Evolutionary conservation across 2,113 vertebrate species (phyloP), one percentile per base, ranked within the genome.

Genomic region (Colinus virginianus): DNA sequence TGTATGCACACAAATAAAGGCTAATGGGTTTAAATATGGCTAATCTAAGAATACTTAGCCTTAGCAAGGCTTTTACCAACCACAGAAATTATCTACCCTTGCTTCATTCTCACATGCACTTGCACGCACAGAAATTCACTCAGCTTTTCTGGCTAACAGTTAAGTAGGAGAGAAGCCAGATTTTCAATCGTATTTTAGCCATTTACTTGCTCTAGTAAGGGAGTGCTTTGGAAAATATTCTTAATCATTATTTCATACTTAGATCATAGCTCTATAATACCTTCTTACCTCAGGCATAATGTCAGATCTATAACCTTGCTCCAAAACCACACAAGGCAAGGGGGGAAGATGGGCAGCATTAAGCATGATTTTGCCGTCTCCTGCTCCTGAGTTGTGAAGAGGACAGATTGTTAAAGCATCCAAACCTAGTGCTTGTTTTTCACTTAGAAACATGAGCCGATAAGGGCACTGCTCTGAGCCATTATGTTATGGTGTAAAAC

Each of bases 201-300:
- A 26, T 69, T 78, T 70, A 56, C 55, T 83, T 84, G 43, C 40
- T 67, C 49, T 28, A 56, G 36, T 2, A 0, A 87, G 48, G 76
- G 82, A 79, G 51, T 84, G 88, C 78, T 87, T 80, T 86, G 92
- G 90, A 94, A 91, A 91, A 86, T 71, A 88, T 51, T 90, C 21
- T 82, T 87, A 94, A 75, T 93, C 14, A 30, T 91, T 84, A 84
- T 91, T 93, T 90, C 88, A 83, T 90, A 78, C 59, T 90, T 85
- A 92, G 42, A 69, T 75, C 88, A 91, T 91, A 86, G 58, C 40
- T 91, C 58, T 93, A 43, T 72, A 91, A 88, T 86, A 62, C 42
- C 17, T 91, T 85, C 55, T 77, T 87, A 70, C 20, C 66, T 89
- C 63, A 90, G 82, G 40, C 21, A 6, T 74, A 19, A 25, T 51